phyloP scores from a whole-genome alignment of 2,888 invertebrate species.

The Ditylenchus weischeri region DNA sequence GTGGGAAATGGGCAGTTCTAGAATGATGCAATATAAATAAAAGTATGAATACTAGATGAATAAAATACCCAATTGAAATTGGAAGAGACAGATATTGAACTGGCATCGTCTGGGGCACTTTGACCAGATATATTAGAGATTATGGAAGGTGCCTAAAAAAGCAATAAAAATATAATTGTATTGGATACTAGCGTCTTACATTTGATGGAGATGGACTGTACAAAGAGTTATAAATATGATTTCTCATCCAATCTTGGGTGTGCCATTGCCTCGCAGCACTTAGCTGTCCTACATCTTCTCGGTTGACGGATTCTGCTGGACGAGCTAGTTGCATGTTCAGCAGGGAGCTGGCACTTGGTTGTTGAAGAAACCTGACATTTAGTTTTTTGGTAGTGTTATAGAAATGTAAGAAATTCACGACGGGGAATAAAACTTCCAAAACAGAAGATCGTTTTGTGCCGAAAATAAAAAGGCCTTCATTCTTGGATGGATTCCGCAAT shows the following conservation, averaged over 20 bases:
- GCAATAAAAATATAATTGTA: not conserved
- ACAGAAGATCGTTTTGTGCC: too few species aligned
- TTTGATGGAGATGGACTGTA: constrained; percentile 11
- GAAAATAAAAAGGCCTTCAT: too few species aligned
- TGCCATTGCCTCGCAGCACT: not conserved
- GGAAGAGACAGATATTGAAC: constrained; percentile 1
- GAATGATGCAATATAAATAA: not conserved
- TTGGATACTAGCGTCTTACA: not conserved
- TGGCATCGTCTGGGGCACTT: constrained; percentile 12
- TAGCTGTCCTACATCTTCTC: constrained; percentile 4
- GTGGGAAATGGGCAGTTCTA: not conserved
- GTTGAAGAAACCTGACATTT: constrained; percentile 3
- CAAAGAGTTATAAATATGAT: constrained; percentile 8
- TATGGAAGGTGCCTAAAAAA: constrained; percentile 10
- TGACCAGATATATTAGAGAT: constrained; percentile 9
- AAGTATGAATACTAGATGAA: not conserved
- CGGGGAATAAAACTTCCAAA: too few species aligned
- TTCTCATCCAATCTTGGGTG: constrained; percentile 5
- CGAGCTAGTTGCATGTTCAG: constrained; percentile 1
- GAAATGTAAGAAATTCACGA: too few species aligned
- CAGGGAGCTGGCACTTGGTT: not conserved
- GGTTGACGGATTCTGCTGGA: constrained; percentile 3
- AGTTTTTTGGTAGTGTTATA: too few species aligned
- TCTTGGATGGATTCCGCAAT: too few species aligned
- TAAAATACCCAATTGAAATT: constrained; percentile 7